phyloP scores from a whole-genome alignment of 2,888 invertebrate species.

The Melanostoma scalare region DNA sequence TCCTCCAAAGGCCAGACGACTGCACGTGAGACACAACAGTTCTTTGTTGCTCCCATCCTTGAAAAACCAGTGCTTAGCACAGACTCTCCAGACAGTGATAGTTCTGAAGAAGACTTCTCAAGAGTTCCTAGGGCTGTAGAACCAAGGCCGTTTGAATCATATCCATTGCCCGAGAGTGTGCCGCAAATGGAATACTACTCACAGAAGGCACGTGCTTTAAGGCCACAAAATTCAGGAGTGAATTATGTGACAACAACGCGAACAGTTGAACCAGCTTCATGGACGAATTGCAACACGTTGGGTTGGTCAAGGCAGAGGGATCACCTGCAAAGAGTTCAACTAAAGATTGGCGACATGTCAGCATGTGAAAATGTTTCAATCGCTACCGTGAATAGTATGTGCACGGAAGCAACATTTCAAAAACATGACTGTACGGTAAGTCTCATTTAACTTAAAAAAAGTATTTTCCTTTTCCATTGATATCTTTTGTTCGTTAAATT shows the following conservation, averaged over 20 bases:
- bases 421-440: conserved; percentile 93
- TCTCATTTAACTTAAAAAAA: conserved; percentile 57
- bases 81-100: conserved; percentile 71
- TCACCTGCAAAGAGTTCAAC: conserved; percentile 90
- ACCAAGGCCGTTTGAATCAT: conserved; percentile 76
- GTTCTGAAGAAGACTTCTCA: conserved; percentile 75
- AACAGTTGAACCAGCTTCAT: conserved; percentile 72
- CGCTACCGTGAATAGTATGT: conserved; percentile 91
- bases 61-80: conserved; percentile 43
- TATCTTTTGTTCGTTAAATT: not conserved
- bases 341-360: conserved; percentile 89
- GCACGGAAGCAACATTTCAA: conserved; percentile 90
- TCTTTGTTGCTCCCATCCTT: conserved; percentile 79
- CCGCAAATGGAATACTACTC: conserved; percentile 80
- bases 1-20: conserved; percentile 60
- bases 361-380: conserved; percentile 93
- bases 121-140: conserved; percentile 80
- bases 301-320: conserved; percentile 94
- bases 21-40: conserved; percentile 80
- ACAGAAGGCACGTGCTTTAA: conserved; percentile 56
- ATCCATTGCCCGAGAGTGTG: conserved; percentile 79
- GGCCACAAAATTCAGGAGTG: conserved; percentile 48
- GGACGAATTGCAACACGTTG: conserved; percentile 89
- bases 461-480: not conserved
- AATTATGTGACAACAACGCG: conserved; percentile 71